Conservation (phyloP, 2,797 vertebrate genomes). For the Monodelphis domestica region DNA sequence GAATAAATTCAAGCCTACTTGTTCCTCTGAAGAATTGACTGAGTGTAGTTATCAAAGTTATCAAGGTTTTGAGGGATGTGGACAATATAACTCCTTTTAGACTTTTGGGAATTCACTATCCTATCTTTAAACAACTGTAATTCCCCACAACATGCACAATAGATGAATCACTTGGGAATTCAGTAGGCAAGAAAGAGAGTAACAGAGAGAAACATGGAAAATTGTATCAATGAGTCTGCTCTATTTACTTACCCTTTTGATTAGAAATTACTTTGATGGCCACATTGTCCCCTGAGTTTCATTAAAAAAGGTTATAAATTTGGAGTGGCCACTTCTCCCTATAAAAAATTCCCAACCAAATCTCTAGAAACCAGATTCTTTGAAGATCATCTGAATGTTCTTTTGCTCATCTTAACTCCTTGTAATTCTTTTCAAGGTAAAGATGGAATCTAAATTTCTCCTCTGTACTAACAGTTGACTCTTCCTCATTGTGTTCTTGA, state of each 20-base stretch:
- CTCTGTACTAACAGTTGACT: background rate
- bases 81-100: background rate
- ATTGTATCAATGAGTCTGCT: background rate
- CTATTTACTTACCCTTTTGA: background rate
- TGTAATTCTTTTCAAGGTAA: background rate
- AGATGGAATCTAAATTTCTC: background rate
- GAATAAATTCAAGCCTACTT: background rate
- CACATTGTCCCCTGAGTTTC: background rate
- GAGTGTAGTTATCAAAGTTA: slow-evolving; percentile 21
- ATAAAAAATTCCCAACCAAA: background rate
- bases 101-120: slow-evolving; percentile 11
- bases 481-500: background rate
- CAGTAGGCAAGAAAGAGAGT: background rate
- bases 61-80: background rate
- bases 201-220: background rate
- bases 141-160: background rate
- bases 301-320: background rate
- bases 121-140: background rate
- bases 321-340: background rate
- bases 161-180: background rate
- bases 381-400: slow-evolving; percentile 7
- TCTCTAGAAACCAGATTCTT: background rate
- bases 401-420: background rate
- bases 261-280: background rate
- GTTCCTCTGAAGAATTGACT: background rate